Evolutionary conservation across 1,140 invertebrate species (phyloP).

Genomic region (Cepaea nemoralis): DNA sequence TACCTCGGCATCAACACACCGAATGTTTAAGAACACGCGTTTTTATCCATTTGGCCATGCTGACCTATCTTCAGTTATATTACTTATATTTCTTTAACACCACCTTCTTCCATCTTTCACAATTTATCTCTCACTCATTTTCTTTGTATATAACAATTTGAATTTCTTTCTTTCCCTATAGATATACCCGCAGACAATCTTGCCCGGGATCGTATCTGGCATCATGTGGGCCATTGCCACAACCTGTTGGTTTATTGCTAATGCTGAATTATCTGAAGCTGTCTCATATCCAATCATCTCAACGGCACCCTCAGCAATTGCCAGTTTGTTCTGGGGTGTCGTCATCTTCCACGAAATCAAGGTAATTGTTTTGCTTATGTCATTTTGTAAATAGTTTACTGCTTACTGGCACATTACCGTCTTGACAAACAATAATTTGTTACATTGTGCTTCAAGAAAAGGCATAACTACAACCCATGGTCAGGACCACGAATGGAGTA

Average conservation of each 20-base stretch:
- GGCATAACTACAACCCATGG: no score
- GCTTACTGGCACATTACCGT: no score
- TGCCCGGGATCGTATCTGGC: slow-evolving; percentile 72
- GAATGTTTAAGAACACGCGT: no score
- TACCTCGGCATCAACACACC: no score
- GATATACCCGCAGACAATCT: slow-evolving; percentile 70
- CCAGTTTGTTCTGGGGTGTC: slow-evolving; percentile 62
- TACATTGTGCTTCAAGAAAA: no score
- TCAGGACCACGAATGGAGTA: no score
- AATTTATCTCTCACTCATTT: background rate
- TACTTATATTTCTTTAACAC: no score
- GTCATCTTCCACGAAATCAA: slow-evolving; percentile 66
- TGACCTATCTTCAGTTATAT: no score
- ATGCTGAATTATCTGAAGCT: slow-evolving; percentile 70
- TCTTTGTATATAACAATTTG: background rate
- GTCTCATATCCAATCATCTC: slow-evolving; percentile 72
- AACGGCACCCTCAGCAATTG: slow-evolving; percentile 62
- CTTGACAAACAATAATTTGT: no score
- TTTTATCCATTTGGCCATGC: no score
- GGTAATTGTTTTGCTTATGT: slow-evolving; percentile 53
- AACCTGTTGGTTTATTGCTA: slow-evolving; percentile 72
- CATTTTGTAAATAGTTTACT: no score
- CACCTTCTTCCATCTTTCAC: background rate
- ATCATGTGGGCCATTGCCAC: slow-evolving; percentile 73
- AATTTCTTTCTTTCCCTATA: background rate